phyloP scores from a whole-genome alignment of 2,113 vertebrate genomes.

The Spermophilus dauricus region DNA sequence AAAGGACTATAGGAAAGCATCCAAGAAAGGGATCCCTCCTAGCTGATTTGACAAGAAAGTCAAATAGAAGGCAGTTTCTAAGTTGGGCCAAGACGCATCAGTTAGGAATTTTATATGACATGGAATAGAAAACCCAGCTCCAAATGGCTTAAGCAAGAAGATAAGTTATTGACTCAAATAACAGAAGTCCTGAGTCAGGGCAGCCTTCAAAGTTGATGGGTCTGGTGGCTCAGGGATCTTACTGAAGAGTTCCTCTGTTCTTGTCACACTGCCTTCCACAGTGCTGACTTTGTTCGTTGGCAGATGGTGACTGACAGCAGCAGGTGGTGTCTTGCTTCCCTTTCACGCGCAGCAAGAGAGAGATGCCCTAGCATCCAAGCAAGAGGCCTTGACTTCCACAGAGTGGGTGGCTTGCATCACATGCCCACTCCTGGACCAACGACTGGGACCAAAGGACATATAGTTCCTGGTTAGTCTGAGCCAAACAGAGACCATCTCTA shows the following conservation, averaged over 20 bases:
- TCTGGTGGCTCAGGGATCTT: too few relatives aligned
- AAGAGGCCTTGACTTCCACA: background rate
- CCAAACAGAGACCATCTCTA: too few relatives aligned
- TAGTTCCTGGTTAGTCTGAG: background rate
- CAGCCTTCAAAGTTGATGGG: background rate
- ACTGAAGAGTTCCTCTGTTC: background rate
- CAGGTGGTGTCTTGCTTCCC: background rate
- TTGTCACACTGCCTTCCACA: background rate
- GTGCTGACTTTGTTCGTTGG: background rate
- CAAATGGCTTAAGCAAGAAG: background rate
- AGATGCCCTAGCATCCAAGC: background rate
- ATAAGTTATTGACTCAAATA: background rate
- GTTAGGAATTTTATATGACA: background rate
- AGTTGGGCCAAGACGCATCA: background rate
- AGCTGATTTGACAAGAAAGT: background rate
- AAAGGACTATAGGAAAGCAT: background rate
- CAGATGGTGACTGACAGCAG: background rate
- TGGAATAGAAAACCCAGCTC: background rate
- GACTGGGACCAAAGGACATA: background rate
- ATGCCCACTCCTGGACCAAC: background rate
- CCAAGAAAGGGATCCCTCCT: background rate
- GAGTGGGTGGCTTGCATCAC: background rate
- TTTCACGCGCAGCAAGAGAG: background rate
- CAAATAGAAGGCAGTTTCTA: background rate
- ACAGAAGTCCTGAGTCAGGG: background rate